Base-by-base conservation (phyloP, 2,888 invertebrate species). In the Xestia c-nigrum region DNA sequence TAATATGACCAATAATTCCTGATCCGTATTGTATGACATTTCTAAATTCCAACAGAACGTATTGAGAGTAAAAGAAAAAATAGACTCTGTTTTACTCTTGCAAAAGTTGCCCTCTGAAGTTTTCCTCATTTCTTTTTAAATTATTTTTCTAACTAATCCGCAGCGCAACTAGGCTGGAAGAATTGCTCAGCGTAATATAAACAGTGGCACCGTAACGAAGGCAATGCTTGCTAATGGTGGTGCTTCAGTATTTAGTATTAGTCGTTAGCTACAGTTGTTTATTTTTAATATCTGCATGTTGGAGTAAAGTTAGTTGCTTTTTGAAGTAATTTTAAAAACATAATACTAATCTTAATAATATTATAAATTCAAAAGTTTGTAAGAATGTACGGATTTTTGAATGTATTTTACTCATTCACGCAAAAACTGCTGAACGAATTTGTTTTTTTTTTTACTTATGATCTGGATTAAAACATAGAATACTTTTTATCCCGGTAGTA, bases 121-220 rank as follows among this genome's bases (percentile, higher is more conserved):
- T 40, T 75, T 55, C 10, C 43, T 46, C 0, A n/a, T 47, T 64
- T 40, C 55, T 47, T 75, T 64, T 40, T 1, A 76, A 55, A 9
- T 10, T 68, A 38, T 61, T 68, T 52, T 61, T 38, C 7, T 16
- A 78, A 67, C 47, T 14, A 43, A 76, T 63, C 46, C 46, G 3
- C 14, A 12, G 24, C 50, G 46, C 16, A 47, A 79, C 46, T 79
- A 46, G 70, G 19, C n/a, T 52, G 78, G 78, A 68, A 61, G 24
- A 78, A 68, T 59, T 78, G 59, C 68, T 78, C 78, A 68, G 55
- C 9, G 66, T 43, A 67, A 57, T 64, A 52, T 65, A 59, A 81
- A 24, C 31, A 67, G 40, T n/a, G n/a, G 52, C 65, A 21, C 46
- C 2, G 14, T 66, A 61, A 80, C 38, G 57, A 52, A 47, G 21